Evolutionary conservation across 2,797 vertebrate genomes (phyloP).

Genomic region (Harpagifer antarcticus): DNA sequence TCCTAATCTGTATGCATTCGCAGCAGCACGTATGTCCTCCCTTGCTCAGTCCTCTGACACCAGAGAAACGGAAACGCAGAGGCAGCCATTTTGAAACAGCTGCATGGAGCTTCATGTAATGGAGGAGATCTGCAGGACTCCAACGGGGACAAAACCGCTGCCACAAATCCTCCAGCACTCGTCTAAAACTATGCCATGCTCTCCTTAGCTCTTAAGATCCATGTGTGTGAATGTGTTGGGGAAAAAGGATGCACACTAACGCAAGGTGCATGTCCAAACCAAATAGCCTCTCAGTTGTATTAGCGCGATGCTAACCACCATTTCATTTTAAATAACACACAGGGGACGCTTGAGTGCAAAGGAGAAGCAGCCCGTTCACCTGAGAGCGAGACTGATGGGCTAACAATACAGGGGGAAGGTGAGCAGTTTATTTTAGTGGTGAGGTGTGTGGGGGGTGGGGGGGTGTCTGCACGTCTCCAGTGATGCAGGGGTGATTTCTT

Average conservation of each 20-base stretch:
- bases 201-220: constrained; percentile 9
- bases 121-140: constrained; percentile 78
- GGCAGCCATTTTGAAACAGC: constrained; percentile 85
- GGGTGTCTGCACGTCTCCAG: constrained; percentile 73
- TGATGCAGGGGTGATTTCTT: constrained; percentile 84
- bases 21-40: constrained; percentile 63
- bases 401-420: constrained; percentile 71
- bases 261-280: constrained; percentile 31
- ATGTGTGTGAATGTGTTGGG: neutral
- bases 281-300: constrained; percentile 21
- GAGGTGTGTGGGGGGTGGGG: neutral
- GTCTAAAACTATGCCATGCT: constrained; percentile 6
- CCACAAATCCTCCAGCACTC: constrained; percentile 39
- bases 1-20: constrained; percentile 83
- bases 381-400: constrained; percentile 64
- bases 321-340: constrained; percentile 53
- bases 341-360: constrained; percentile 21
- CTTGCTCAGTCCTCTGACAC: constrained; percentile 65
- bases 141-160: constrained; percentile 36
- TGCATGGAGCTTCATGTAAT: constrained; percentile 80
- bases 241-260: neutral
- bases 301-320: neutral
- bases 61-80: constrained; percentile 64
- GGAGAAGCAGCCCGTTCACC: constrained; percentile 58
- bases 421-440: constrained; percentile 77